Conservation (phyloP, 2,797 vertebrate species). For the Esox lucius region DNA sequence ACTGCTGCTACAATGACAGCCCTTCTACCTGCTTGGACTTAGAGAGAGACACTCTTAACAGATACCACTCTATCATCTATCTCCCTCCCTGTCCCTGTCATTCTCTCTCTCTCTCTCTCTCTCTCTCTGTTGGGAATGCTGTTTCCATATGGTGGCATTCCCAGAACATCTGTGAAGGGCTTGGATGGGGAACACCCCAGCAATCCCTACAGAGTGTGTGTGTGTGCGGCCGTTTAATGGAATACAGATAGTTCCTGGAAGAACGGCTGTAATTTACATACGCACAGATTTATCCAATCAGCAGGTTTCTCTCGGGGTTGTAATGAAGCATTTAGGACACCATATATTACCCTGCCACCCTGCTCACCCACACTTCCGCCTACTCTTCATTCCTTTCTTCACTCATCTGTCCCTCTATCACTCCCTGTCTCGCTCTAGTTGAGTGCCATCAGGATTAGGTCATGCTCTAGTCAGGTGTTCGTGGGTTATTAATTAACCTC, state of each 20-base stretch:
- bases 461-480: constrained; percentile 8
- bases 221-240: constrained; percentile 6
- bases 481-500: background rate
- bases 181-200: constrained; percentile 27
- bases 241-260: constrained; percentile 1
- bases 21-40: background rate
- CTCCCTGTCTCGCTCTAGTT: background rate
- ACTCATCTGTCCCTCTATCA: background rate
- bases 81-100: too few species aligned
- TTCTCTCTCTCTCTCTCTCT: background rate
- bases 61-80: background rate
- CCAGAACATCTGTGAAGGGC: constrained; percentile 42
- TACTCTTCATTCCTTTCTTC: background rate
- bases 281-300: constrained; percentile 15
- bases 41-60: background rate
- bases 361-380: background rate
- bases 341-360: background rate
- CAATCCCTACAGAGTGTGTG: constrained; percentile 34
- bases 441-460: background rate
- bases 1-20: background rate
- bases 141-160: constrained; percentile 43
- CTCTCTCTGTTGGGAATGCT: constrained; percentile 28
- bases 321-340: background rate
- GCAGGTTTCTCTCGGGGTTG: constrained; percentile 3
- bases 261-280: constrained; percentile 6